Conservation (phyloP, 2,797 vertebrate species). For the Enteromius treurensis region DNA sequence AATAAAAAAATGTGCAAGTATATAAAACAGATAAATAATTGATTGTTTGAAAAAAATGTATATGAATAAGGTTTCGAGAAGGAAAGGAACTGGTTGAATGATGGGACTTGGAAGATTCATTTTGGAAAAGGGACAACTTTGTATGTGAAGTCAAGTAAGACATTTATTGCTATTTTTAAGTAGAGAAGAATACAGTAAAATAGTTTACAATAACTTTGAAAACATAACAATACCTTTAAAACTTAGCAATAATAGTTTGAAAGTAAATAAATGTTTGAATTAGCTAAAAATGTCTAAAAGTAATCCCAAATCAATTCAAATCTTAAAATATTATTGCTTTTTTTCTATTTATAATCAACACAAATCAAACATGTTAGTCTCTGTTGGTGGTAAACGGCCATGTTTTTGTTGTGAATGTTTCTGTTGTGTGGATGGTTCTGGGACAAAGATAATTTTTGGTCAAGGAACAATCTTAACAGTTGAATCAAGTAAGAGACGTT, state of each 20-base stretch:
- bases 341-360: background rate
- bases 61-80: no score
- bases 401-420: constrained; percentile 41
- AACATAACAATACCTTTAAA: background rate
- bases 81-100: constrained; percentile 41
- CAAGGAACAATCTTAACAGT: constrained; percentile 36
- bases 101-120: constrained; percentile 11
- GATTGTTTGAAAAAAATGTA: no score
- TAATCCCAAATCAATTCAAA: background rate
- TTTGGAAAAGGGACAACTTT: constrained; percentile 46
- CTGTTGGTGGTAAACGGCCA: background rate
- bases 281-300: background rate
- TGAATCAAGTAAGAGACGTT: constrained; percentile 17
- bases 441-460: constrained; percentile 44
- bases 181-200: background rate
- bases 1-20: no score
- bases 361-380: background rate
- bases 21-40: no score
- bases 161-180: background rate
- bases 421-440: constrained; percentile 44
- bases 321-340: background rate
- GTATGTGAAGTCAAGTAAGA: constrained; percentile 41
- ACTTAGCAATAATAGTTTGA: no score
- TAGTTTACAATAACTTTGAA: background rate
- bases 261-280: background rate